These are phyloP conservation scores for Adelognathus sp. DNA, from an alignment of 2,888 invertebrate species.

Conservation along the genomic window DNA sequence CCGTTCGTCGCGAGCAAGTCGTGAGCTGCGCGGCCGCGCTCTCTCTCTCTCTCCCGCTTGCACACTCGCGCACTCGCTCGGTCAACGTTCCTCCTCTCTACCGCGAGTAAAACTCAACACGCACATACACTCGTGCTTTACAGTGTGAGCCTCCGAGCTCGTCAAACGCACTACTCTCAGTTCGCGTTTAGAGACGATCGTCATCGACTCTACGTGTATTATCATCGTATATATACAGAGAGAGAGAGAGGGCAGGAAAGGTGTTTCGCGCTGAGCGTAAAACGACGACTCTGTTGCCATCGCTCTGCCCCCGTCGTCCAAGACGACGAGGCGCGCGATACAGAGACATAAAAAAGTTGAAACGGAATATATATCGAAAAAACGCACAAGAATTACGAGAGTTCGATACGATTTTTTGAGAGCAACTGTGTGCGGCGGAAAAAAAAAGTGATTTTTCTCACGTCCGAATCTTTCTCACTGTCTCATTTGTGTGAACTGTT, in stretches of 20 bases:
- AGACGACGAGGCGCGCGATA: slow-evolving; percentile 42
- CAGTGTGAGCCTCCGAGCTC: too few relatives aligned
- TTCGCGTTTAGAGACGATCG: not conserved
- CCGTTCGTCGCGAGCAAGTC: slow-evolving; percentile 65
- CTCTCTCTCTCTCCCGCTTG: slow-evolving; percentile 37
- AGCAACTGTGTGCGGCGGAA: not conserved
- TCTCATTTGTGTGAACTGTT: too few relatives aligned
- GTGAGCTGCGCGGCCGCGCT: slow-evolving; percentile 46
- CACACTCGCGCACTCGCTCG: slow-evolving; percentile 7
- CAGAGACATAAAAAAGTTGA: not conserved
- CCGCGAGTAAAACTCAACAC: not conserved
- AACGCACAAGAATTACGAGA: not conserved
- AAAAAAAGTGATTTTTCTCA: not conserved
- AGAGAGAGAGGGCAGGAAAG: slow-evolving; percentile 22
- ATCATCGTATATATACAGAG: not conserved
- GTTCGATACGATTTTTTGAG: not conserved
- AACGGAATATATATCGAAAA: not conserved
- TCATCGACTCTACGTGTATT: not conserved
- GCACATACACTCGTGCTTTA: too few relatives aligned
- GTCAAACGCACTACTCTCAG: too few relatives aligned
- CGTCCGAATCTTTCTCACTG: too few relatives aligned
- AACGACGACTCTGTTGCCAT: slow-evolving; percentile 23
- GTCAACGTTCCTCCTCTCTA: slow-evolving; percentile 20
- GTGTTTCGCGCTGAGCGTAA: slow-evolving; percentile 12
- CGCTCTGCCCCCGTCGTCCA: slow-evolving; percentile 23